Base-by-base conservation (phyloP, 2,888 invertebrate genomes). In the Drosophila neonasuta region DNA sequence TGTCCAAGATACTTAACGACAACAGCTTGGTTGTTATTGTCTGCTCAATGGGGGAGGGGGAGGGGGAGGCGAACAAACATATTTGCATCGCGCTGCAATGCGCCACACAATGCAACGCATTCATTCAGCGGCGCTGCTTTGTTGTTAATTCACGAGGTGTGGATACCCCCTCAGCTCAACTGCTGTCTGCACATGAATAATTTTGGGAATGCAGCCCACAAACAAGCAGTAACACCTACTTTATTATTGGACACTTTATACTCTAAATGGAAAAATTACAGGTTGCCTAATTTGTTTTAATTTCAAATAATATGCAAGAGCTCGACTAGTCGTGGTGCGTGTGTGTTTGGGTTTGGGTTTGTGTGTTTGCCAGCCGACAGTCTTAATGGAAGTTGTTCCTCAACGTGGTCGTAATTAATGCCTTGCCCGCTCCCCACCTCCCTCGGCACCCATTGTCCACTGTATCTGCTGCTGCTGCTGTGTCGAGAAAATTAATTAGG, bases 401-500 rank as follows among this genome's bases (percentile, higher is more conserved):
- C 85, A 81, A 82, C 80, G 77, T 77, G 86, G 75, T 82, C 74
- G 83, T 80, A 87, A 82, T 82, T 87, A 83, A 87, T 86, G 85
- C 82, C 84, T 60, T 63, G 20, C 44, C 30, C 13, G 1, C 32
- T 7, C 58, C 48, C 49, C 8, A 34, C 15, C 3, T 11, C 39
- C 13, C 41, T 20, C 2, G 32, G 7, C 17, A 15, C n/a, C 10
- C 17, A 20, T 20, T 20, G 24, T 54, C 55, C 17, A 15, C 24
- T 15, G 34, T 17, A 15, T n/a, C 50, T 57, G 24, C 24, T 24
- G 24, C 24, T 6, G 78, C 66, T 73, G 72, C 68, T 81, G 77
- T 82, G 84, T 67, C 73, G 71, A 84, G 84, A 81, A 89, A 88
- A 88, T 89, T 89, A 88, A 88, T 89, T 89, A 88, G 88, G 82